Conservation (phyloP, 1,140 invertebrate genomes). For the Drosophila rhopaloa region DNA sequence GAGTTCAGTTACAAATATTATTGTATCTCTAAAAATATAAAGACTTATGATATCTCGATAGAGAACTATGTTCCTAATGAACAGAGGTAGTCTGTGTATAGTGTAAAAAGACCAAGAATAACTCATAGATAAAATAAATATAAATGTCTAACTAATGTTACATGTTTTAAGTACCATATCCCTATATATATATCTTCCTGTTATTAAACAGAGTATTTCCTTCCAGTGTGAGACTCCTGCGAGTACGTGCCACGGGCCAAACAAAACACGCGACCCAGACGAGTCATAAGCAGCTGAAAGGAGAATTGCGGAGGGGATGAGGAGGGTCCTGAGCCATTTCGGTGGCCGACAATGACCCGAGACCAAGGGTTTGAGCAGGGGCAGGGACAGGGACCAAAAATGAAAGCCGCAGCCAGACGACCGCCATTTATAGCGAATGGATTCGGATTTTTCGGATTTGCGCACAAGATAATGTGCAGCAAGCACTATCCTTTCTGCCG, state of each 20-base stretch:
- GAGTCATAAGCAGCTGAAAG: slow-evolving; percentile 70
- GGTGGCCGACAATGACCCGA: slow-evolving; percentile 75
- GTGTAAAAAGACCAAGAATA: too few species aligned
- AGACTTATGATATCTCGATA: too few species aligned
- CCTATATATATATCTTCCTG: neutral
- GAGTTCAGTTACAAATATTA: too few species aligned
- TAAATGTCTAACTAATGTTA: too few species aligned
- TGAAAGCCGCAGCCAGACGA: slow-evolving; percentile 74
- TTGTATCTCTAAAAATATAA: too few species aligned
- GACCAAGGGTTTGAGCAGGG: slow-evolving; percentile 14
- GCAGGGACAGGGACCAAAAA: slow-evolving; percentile 28
- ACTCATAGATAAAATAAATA: too few species aligned
- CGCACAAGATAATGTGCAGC: slow-evolving; percentile 79
- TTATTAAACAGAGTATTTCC: neutral
- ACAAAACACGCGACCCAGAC: slow-evolving; percentile 73
- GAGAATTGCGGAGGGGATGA: slow-evolving; percentile 3
- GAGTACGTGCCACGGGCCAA: slow-evolving; percentile 66
- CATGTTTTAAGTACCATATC: too few species aligned
- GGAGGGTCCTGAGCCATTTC: slow-evolving; percentile 16
- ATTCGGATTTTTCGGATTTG: slow-evolving; percentile 81
- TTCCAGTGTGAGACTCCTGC: slow-evolving; percentile 22
- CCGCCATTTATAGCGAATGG: slow-evolving; percentile 80
- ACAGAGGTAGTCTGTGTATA: too few species aligned
- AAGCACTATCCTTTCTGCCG: slow-evolving; percentile 18
- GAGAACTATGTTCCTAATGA: too few species aligned